Conservation (phyloP, 2,888 invertebrate species). For the Heteropelma amictum region DNA sequence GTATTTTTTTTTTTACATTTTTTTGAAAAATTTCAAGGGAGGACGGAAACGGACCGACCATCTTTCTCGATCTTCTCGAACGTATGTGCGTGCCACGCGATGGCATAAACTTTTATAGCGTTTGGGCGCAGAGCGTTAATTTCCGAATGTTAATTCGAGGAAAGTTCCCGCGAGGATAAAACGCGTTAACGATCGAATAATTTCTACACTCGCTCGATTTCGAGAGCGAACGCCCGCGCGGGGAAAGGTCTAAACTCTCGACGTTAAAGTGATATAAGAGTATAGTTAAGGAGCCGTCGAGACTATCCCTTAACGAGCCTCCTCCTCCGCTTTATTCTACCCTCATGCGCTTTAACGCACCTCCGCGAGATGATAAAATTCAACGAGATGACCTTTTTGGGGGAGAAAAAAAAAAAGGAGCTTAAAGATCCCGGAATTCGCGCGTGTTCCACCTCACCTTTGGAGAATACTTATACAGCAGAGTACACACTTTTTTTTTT, state of each 20-base stretch:
- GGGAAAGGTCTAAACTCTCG: not conserved
- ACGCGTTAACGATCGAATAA: constrained; percentile 55
- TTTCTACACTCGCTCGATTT: constrained; percentile 51
- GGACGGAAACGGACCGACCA: too few species aligned
- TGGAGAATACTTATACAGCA: not conserved
- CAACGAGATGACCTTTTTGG: constrained; percentile 21
- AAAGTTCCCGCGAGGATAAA: constrained; percentile 32
- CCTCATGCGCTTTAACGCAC: constrained; percentile 17
- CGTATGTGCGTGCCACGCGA: too few species aligned
- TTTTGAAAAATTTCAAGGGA: too few species aligned
- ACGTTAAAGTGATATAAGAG: constrained; percentile 34
- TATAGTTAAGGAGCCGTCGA: constrained; percentile 17
- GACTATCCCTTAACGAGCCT: constrained; percentile 47
- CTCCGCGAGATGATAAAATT: constrained; percentile 36
- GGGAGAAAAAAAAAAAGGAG: not conserved
- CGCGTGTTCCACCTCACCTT: not conserved
- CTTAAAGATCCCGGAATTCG: not conserved
- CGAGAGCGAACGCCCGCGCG: constrained; percentile 8
- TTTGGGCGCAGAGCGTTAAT: constrained; percentile 2
- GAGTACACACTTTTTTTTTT: not conserved
- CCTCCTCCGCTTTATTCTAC: constrained; percentile 40
- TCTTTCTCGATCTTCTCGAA: not conserved
- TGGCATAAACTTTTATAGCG: constrained; percentile 7
- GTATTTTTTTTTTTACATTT: too few species aligned
- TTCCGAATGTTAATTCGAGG: constrained; percentile 22